Evolutionary conservation across 2,113 vertebrate species (phyloP), one percentile per base, ranked within the genome.

Genomic region (Hydrochoerus hydrochaeris): DNA sequence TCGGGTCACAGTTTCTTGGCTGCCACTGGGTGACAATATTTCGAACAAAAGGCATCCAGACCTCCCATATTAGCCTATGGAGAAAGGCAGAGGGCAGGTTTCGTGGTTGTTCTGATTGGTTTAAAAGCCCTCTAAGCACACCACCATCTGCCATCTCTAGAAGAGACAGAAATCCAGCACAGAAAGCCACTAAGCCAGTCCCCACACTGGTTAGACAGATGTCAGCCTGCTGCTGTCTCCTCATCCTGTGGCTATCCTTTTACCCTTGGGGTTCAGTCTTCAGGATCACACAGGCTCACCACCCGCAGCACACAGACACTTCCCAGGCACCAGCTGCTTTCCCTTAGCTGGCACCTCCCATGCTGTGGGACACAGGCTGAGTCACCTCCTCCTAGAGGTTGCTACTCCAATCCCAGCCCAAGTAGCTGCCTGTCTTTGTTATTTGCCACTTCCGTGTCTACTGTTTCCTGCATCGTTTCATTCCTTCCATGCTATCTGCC

Each of bases 21-120:
- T 99, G 99, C 99, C 99, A 99, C 92, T 99, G 98, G 0, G 98
- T 98, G 67, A 99, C 99, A 0, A 99, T 99, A 63, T 95, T 98
- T 4, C 99, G 99, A 97, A 99, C 99, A 28, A 99, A 99, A 0
- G 99, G 99, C 98, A 99, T 98, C 99, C 99, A 99, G 52, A 99
- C 99, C 88, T 99, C 99, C 99, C 99, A 99, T 94, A 99, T 98
- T 46, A 99, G 95, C 73, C 99, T 99, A 6, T 0, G 4, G 52
- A 95, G 6, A 81, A 22, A 69, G 46, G 63, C 9, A 19, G 46
- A 3, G 13, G 32, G 60, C 35, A 1, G 38, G 17, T 12, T 24
- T 38, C 19, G 63, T 7, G 19, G 71, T 17, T 20, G 10, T 30
- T 24, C 24, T 0, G 22, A 11, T 0, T 6, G 41, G 54, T 11